phyloP scores from a whole-genome alignment of 2,113 vertebrate genomes.

The Dipodomys stephensi region DNA sequence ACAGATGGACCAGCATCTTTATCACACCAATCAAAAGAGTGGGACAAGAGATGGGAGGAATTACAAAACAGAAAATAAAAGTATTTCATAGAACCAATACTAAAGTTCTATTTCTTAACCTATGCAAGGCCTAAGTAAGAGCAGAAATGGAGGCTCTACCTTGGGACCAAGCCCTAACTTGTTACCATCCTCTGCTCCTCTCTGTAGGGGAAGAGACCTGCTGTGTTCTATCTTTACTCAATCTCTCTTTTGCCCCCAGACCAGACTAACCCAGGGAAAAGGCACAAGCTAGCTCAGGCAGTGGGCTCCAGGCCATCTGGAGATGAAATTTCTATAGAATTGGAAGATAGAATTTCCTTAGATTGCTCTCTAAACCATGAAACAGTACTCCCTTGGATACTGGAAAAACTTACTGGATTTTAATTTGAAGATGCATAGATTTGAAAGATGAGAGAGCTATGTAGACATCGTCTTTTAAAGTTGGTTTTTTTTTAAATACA shows the following conservation, averaged over 20 bases:
- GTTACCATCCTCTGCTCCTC: not conserved
- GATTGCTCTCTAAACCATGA: not conserved
- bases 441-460: not conserved
- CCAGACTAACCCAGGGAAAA: not conserved
- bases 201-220: not conserved
- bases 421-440: not conserved
- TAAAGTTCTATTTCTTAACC: not conserved
- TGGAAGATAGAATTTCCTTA: not conserved
- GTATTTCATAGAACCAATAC: slow-evolving; percentile 14
- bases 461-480: not conserved
- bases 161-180: not conserved
- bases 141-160: not conserved
- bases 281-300: not conserved
- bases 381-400: not conserved
- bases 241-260: not conserved
- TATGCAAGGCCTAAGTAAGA: not conserved
- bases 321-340: slow-evolving; percentile 1
- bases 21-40: not conserved
- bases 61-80: not conserved
- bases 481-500: not conserved
- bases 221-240: not conserved
- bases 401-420: not conserved
- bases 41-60: not conserved
- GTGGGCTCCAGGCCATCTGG: not conserved
- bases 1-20: not conserved